Evolutionary conservation across 2,113 vertebrate species (phyloP).

Genomic region (Ophthalmotilapia sp.): DNA sequence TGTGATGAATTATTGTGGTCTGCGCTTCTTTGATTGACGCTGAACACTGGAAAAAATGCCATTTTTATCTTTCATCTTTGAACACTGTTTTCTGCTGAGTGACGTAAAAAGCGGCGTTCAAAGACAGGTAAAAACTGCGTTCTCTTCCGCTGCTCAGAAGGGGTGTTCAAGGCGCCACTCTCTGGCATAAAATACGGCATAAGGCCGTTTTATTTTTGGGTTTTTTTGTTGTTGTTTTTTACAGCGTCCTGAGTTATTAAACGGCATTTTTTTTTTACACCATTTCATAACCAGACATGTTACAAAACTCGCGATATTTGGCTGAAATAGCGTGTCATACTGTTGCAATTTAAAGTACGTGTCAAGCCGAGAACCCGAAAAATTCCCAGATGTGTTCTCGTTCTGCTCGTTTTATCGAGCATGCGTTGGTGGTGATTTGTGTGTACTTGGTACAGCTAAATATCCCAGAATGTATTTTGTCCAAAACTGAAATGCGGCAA

Average conservation of each 20-base stretch:
- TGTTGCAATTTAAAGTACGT: no score
- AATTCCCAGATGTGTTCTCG: no score
- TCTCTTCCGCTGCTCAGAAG: background rate
- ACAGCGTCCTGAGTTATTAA: background rate
- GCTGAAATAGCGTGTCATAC: no score
- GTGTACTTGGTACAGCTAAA: no score
- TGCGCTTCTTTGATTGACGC: background rate
- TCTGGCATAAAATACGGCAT: background rate
- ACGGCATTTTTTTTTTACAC: no score
- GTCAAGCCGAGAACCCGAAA: no score
- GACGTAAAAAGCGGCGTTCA: background rate
- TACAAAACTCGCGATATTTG: no score
- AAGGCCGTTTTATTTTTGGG: background rate
- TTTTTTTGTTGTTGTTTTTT: background rate
- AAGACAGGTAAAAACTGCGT: background rate
- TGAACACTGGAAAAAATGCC: background rate
- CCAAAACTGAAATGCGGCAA: no score
- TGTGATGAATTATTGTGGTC: background rate
- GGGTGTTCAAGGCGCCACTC: background rate
- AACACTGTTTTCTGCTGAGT: background rate
- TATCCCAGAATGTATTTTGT: no score
- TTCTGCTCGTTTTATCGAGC: no score
- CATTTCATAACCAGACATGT: no score
- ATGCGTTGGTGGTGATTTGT: no score
- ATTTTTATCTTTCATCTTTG: background rate